These are phyloP conservation scores for Periophthalmus modestus DNA, from an alignment of 2,113 vertebrate genomes.

Conservation along the genomic window DNA sequence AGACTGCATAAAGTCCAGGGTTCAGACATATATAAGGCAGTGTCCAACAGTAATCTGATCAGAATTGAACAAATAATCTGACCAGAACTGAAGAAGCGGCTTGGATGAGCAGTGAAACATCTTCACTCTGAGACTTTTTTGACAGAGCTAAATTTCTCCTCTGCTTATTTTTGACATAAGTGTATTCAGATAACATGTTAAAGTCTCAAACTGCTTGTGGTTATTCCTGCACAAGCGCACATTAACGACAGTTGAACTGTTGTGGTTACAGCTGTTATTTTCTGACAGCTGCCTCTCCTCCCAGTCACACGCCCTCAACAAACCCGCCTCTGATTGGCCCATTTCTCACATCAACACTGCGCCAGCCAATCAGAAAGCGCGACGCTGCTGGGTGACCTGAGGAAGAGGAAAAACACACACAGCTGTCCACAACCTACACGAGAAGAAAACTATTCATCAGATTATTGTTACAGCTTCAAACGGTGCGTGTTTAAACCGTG, in stretches of 20 bases:
- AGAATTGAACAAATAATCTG: too few species aligned
- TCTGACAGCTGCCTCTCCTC: conserved; percentile 27
- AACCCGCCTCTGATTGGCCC: conserved; percentile 77
- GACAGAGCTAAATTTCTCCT: too few species aligned
- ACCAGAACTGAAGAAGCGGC: too few species aligned
- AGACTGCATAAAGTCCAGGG: too few species aligned
- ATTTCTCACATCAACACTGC: conserved; percentile 59
- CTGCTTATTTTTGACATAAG: too few species aligned
- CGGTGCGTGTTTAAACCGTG: conserved; percentile 39
- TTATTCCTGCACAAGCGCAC: not conserved
- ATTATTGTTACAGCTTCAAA: conserved; percentile 49
- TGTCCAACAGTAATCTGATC: too few species aligned
- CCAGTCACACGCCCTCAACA: conserved; percentile 59
- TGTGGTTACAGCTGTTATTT: not conserved
- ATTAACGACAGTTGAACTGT: not conserved
- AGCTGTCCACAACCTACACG: conserved; percentile 71
- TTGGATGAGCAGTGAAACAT: too few species aligned
- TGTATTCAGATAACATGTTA: too few species aligned
- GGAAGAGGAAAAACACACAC: conserved; percentile 77
- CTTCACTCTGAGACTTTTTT: too few species aligned
- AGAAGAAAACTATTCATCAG: conserved; percentile 77
- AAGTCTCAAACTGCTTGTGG: not conserved
- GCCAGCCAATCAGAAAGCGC: conserved; percentile 81
- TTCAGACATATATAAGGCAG: too few species aligned
- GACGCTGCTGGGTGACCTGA: conserved; percentile 79